Conservation (phyloP, 1,140 invertebrate species). For the Pinna nobilis region DNA sequence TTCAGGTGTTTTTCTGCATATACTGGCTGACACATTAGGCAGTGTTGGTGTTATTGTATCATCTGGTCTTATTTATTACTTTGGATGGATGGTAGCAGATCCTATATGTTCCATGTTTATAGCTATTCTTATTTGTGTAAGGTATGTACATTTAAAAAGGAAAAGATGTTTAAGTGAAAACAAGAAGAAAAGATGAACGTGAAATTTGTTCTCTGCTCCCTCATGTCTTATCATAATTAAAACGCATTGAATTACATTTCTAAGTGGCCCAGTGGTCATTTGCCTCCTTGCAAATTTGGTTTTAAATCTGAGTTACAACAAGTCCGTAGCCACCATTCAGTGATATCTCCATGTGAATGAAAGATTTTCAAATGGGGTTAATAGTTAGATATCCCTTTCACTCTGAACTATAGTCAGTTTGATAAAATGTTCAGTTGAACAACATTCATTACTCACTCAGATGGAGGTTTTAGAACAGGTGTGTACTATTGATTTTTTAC, state of each 20-base stretch:
- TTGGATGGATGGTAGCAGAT: slow-evolving; percentile 79
- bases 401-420: no score
- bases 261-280: neutral
- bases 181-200: neutral
- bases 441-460: no score
- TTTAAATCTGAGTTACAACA: neutral
- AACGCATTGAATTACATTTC: neutral
- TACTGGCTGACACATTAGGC: slow-evolving; percentile 81
- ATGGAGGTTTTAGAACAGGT: no score
- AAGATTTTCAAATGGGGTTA: neutral
- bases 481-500: neutral
- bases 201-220: neutral
- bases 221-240: neutral
- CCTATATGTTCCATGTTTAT: slow-evolving; percentile 80
- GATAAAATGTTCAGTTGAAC: no score
- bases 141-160: slow-evolving; percentile 52
- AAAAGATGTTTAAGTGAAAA: neutral
- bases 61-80: slow-evolving; percentile 79
- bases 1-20: slow-evolving; percentile 81
- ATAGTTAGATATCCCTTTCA: no score
- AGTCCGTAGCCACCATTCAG: neutral
- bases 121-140: slow-evolving; percentile 76
- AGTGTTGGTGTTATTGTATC: slow-evolving; percentile 80
- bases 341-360: neutral
- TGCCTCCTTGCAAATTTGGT: neutral